A percentile compares a stretch with the other conserved stretches of the same genome.
These are phyloP conservation scores for Cephus pulcher DNA, from an alignment of 2,888 invertebrate genomes.

Conservation along the genomic window DNA sequence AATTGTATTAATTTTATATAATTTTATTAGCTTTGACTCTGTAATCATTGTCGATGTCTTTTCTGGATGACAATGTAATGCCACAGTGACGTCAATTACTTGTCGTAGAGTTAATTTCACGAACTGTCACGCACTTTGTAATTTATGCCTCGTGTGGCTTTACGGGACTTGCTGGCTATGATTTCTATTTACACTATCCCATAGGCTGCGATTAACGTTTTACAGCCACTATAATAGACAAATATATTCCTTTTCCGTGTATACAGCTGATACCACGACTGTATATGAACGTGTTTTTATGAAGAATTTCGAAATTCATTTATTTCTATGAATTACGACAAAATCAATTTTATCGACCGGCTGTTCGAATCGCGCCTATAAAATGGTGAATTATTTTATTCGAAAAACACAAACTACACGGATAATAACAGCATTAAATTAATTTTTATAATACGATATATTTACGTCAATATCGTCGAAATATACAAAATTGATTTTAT, in stretches of 20 bases:
- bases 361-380: neutral
- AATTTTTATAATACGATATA: neutral
- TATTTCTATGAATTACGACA: neutral
- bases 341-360: neutral
- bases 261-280: neutral
- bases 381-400: neutral
- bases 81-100: neutral
- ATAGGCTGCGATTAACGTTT: conserved; percentile 26
- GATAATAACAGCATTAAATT: neutral
- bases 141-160: conserved; percentile 35
- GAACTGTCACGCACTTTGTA: conserved; percentile 15
- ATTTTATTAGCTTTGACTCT: neutral
- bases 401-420: neutral
- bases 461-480: neutral
- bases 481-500: neutral
- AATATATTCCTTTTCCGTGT: neutral
- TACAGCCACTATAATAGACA: neutral
- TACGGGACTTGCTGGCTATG: conserved; percentile 31
- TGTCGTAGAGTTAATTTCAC: neutral
- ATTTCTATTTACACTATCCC: conserved; percentile 43
- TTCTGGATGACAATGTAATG: neutral
- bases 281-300: neutral
- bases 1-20: neutral
- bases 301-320: neutral
- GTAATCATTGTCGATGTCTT: neutral